Evolutionary conservation across 2,113 vertebrate species (phyloP).

Genomic region (Halcyon malimbica): DNA sequence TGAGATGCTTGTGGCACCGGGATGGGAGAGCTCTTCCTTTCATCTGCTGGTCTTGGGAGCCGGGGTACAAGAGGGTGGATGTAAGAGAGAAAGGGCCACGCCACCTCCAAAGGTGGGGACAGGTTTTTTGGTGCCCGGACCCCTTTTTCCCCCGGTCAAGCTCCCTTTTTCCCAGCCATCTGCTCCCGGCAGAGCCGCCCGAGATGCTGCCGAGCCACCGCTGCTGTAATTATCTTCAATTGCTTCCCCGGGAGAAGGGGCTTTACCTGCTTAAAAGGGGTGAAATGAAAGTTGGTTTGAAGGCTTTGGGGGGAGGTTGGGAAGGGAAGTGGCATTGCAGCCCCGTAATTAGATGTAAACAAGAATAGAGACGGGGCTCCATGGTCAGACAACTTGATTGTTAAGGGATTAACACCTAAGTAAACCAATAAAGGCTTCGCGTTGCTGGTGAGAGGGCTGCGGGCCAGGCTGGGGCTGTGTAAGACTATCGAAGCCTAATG

Average conservation of each 20-base stretch:
- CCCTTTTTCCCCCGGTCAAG: not conserved
- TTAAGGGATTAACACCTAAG: slow-evolving; percentile 80
- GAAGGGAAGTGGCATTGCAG: slow-evolving; percentile 74
- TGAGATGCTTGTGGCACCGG: not conserved
- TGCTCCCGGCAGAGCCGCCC: not conserved
- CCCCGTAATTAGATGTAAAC: slow-evolving; percentile 82
- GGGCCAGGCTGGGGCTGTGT: slow-evolving; percentile 6
- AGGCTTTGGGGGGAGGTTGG: not conserved
- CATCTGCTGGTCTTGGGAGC: not conserved
- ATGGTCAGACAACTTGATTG: slow-evolving; percentile 70
- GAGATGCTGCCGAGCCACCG: not conserved
- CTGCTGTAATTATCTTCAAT: slow-evolving; percentile 38
- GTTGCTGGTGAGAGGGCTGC: slow-evolving; percentile 54
- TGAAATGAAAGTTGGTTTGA: slow-evolving; percentile 43
- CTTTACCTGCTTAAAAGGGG: slow-evolving; percentile 57
- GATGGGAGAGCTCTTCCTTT: not conserved
- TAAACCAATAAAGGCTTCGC: slow-evolving; percentile 74
- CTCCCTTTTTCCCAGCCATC: not conserved
- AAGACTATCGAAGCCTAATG: not conserved
- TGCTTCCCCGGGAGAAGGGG: slow-evolving; percentile 15
- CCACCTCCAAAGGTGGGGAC: not conserved
- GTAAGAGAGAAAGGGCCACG: not conserved
- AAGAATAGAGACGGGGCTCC: slow-evolving; percentile 73
- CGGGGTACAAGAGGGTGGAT: not conserved
- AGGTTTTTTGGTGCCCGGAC: not conserved